Evolutionary conservation across 2,888 invertebrate genomes (phyloP).

Genomic region (Matsumyia berberina): DNA sequence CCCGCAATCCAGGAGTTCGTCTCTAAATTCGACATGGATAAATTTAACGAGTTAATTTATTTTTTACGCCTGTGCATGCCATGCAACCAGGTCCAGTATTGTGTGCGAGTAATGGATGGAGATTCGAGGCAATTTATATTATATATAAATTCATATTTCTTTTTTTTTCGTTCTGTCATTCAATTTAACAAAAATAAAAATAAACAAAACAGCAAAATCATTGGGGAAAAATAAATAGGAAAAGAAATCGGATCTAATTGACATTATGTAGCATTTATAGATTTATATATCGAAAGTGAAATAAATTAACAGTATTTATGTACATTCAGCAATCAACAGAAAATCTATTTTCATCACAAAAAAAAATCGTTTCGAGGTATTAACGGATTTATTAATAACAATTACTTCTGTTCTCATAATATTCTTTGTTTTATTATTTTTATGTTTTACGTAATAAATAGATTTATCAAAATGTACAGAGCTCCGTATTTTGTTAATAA

Average conservation of each 20-base stretch:
- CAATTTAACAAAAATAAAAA: slow-evolving; percentile 36
- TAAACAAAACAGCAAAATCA: slow-evolving; percentile 18
- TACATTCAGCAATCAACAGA: slow-evolving; percentile 7
- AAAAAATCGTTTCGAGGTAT: not conserved
- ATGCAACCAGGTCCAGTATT: slow-evolving; percentile 38
- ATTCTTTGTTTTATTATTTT: slow-evolving; percentile 61
- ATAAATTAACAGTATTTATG: slow-evolving; percentile 58
- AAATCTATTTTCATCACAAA: slow-evolving; percentile 35
- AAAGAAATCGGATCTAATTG: slow-evolving; percentile 22
- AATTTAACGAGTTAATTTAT: slow-evolving; percentile 60
- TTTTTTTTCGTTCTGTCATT: slow-evolving; percentile 55
- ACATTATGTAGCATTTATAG: slow-evolving; percentile 24
- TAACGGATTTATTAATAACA: slow-evolving; percentile 53
- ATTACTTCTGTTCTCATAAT: slow-evolving; percentile 52
- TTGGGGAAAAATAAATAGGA: slow-evolving; percentile 11
- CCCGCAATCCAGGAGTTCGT: slow-evolving; percentile 93
- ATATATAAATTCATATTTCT: slow-evolving; percentile 73
- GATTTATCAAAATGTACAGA: slow-evolving; percentile 54
- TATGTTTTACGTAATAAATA: slow-evolving; percentile 66
- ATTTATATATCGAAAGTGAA: slow-evolving; percentile 29
- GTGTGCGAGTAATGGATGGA: slow-evolving; percentile 40
- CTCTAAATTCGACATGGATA: slow-evolving; percentile 85
- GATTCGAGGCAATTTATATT: slow-evolving; percentile 71
- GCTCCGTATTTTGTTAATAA: slow-evolving; percentile 5
- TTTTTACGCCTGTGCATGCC: slow-evolving; percentile 40